Conservation (phyloP, 92 coral and sea anemone genomes). For the Nematostella vectensis region DNA sequence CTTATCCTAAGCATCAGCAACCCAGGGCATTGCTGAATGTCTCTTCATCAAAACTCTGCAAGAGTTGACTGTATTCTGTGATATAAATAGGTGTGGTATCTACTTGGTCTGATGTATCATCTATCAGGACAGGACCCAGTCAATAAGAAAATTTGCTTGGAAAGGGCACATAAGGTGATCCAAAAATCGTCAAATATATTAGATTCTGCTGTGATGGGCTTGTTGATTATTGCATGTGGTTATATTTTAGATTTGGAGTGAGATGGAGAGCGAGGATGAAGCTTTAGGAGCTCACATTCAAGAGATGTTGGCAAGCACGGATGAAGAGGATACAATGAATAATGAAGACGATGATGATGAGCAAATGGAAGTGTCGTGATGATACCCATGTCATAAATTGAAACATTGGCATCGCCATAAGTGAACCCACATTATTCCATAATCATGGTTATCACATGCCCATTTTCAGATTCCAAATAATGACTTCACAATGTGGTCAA, state of each 20-base stretch:
- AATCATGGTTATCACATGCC: too few species aligned
- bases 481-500: too few species aligned
- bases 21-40: too few species aligned
- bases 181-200: not conserved
- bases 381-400: not conserved
- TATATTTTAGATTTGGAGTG: constrained; percentile 38
- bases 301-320: constrained; percentile 52
- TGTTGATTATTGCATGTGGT: not conserved
- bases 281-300: constrained; percentile 73
- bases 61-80: too few species aligned
- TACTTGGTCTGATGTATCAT: constrained; percentile 80
- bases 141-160: constrained; percentile 56
- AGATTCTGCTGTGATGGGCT: not conserved
- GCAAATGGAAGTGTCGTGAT: constrained; percentile 23
- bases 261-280: constrained; percentile 61
- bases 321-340: constrained; percentile 35
- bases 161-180: constrained; percentile 71
- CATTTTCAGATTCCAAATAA: too few species aligned
- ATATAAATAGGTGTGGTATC: constrained; percentile 95
- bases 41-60: too few species aligned
- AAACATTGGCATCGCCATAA: too few species aligned
- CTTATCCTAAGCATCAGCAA: too few species aligned
- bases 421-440: too few species aligned
- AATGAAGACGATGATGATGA: constrained; percentile 36
- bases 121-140: constrained; percentile 49